phyloP scores from a whole-genome alignment of 2,113 vertebrate species.

The Arothron firmamentum region DNA sequence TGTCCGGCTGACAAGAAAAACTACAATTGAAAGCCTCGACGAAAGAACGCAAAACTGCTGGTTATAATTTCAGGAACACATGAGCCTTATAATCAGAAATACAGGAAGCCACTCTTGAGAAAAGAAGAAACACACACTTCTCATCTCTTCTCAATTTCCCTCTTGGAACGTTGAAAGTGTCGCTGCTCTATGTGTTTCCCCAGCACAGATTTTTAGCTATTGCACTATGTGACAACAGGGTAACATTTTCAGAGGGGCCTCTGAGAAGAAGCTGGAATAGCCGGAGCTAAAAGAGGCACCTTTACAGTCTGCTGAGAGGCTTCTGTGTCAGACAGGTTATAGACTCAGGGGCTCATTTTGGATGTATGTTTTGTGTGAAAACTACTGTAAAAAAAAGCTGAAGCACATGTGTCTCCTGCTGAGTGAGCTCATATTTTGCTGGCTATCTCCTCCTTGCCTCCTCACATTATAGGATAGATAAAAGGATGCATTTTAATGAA shows the following conservation, averaged over 20 bases:
- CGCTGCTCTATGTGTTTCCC: slow-evolving; percentile 8
- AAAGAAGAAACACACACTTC: background rate
- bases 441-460: background rate
- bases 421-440: slow-evolving; percentile 4
- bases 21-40: background rate
- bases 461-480: slow-evolving; percentile 42
- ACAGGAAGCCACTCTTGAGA: slow-evolving; percentile 49
- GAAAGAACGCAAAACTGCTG: background rate
- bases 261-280: background rate
- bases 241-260: slow-evolving; percentile 8
- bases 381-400: slow-evolving; percentile 3
- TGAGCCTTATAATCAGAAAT: slow-evolving; percentile 28
- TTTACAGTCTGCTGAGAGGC: background rate
- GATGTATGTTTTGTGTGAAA: background rate
- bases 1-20: background rate
- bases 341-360: slow-evolving; percentile 32
- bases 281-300: background rate
- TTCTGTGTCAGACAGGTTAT: slow-evolving; percentile 1
- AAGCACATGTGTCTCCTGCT: background rate
- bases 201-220: slow-evolving; percentile 30
- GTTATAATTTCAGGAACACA: background rate
- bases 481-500: slow-evolving; percentile 37
- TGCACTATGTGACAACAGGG: slow-evolving; percentile 61
- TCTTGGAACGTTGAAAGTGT: background rate
- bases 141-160: slow-evolving; percentile 1